Evolutionary conservation across 2,888 invertebrate genomes (phyloP).

Genomic region (Volucella inanis): DNA sequence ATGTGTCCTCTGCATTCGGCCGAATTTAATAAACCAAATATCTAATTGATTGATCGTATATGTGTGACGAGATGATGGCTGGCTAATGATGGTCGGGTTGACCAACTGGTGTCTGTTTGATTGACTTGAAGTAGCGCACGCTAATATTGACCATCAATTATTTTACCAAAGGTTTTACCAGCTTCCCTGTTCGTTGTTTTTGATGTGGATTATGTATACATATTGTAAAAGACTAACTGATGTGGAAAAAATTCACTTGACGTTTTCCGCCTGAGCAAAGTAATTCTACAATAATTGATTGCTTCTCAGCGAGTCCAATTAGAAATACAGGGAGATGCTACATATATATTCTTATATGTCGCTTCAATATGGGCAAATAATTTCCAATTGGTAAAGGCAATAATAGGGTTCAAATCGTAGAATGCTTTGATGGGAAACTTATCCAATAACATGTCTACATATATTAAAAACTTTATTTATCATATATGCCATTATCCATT

Average conservation of each 20-base stretch:
- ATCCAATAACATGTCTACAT: too few species aligned
- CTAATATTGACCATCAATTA: constrained; percentile 70
- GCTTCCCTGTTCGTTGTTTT: neutral
- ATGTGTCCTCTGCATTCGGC: constrained; percentile 53
- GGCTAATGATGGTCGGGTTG: constrained; percentile 55
- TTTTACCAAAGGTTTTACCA: constrained; percentile 52
- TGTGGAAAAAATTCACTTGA: constrained; percentile 17
- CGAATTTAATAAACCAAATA: constrained; percentile 68
- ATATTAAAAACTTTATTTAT: too few species aligned
- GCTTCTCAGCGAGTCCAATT: constrained; percentile 36
- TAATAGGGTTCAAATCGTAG: neutral
- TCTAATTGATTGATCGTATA: constrained; percentile 72
- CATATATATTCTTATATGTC: neutral
- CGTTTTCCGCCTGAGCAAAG: neutral
- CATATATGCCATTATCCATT: too few species aligned
- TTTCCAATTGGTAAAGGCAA: neutral
- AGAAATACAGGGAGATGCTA: neutral
- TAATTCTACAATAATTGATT: constrained; percentile 59
- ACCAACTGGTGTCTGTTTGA: constrained; percentile 71
- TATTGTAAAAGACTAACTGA: constrained; percentile 32
- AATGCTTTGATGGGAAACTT: too few species aligned
- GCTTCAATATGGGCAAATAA: neutral
- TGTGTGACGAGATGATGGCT: constrained; percentile 57
- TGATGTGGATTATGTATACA: neutral
- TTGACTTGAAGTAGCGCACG: constrained; percentile 40